phyloP scores from a whole-genome alignment of 2,888 invertebrate species.

The Drosophila mettleri region DNA sequence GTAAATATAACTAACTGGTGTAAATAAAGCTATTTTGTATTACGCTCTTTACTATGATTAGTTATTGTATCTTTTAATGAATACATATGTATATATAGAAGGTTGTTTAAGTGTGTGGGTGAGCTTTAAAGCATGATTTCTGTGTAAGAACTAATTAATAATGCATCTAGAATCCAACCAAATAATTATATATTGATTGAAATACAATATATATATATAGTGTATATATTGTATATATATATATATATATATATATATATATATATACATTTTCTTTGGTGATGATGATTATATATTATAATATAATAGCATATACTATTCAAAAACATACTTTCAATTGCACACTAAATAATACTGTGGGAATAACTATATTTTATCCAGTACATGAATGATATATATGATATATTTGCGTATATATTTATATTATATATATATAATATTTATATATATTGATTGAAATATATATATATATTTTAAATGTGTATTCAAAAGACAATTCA shows the following conservation, averaged over 20 bases:
- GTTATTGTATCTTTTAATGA: slow-evolving; percentile 56
- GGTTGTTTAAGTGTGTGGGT: background rate
- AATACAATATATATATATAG: slow-evolving; percentile 4
- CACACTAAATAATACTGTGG: slow-evolving; percentile 59
- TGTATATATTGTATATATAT: background rate
- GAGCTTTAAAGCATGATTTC: slow-evolving; percentile 21
- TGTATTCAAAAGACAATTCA: slow-evolving; percentile 40
- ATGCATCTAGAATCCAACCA: slow-evolving; percentile 1
- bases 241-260: background rate
- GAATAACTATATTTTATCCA: slow-evolving; percentile 38
- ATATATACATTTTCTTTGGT: too few species aligned
- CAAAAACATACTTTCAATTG: slow-evolving; percentile 44
- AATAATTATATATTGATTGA: slow-evolving; percentile 8
- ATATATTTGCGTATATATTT: slow-evolving; percentile 5
- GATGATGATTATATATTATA: slow-evolving; percentile 10
- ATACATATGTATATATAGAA: slow-evolving; percentile 38
- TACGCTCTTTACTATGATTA: slow-evolving; percentile 58
- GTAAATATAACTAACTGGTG: slow-evolving; percentile 61
- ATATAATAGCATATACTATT: slow-evolving; percentile 22
- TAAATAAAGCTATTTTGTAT: slow-evolving; percentile 71
- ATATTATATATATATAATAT: slow-evolving; percentile 7
- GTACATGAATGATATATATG: slow-evolving; percentile 13
- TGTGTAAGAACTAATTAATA: slow-evolving; percentile 10
- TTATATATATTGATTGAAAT: background rate
- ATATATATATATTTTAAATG: slow-evolving; percentile 23